Evolutionary conservation across 2,797 vertebrate genomes (phyloP), one percentile per base, ranked within the genome.

Genomic region (Eulemur mongoz): DNA sequence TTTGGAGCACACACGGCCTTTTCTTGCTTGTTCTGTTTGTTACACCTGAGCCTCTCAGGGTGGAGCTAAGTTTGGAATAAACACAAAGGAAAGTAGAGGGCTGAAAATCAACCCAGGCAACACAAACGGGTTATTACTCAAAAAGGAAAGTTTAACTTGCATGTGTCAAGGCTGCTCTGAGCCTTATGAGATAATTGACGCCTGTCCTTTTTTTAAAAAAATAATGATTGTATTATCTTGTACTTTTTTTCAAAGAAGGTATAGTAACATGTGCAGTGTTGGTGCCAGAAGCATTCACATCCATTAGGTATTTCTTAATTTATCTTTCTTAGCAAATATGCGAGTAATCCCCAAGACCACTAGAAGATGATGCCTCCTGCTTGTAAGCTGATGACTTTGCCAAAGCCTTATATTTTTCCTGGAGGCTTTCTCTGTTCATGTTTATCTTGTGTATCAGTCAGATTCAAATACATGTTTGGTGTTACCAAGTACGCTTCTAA

Each of bases 1-100:
- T 38, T 0, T 1, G 35, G 40, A 38, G 38, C 45, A 57, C 52
- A 38, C 0, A 0, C 0, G 2, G 4, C 17, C 12, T 73, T 38
- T 48, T 27, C 22, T 38, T 52, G 22, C 27, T 23, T 40, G 38
- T 20, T 83, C 7, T 6, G 63, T 85, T 52, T 45, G 17, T 76
- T 54, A 48, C 0, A 27, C 9, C 22, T 59, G 59, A 48, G 4
- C 11, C 30, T 50, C 1, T 76, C 73, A 30, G 63, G 27, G n/a
- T 38, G 67, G 70, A 65, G 32, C 48, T 61, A 61, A 72, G 20
- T 82, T 81, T 45, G 30, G 15, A 48, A 72, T 40, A 78, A 84
- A 90, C 5, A 32, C n/a, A 70, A 87, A 23, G 12, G 73, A 92
- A 86, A 83, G 30, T 35, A 32, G 83, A 76, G 86, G 40, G 2